Evolutionary conservation across 2,888 invertebrate genomes (phyloP).

Genomic region (Oscheius sp.): DNA sequence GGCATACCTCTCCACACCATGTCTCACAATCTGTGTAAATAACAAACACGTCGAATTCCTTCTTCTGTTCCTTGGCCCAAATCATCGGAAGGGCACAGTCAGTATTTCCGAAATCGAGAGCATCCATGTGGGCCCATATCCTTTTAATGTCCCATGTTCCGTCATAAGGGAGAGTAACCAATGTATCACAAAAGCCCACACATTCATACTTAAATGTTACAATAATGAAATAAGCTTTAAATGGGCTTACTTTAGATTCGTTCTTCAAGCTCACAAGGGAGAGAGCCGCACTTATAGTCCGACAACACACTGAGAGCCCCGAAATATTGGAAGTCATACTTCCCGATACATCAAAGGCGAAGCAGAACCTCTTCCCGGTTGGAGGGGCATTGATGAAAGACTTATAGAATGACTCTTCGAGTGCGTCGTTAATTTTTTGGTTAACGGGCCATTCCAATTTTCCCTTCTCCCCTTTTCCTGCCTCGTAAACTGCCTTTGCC

Average conservation of each 20-base stretch:
- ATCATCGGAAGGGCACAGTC: constrained; percentile 75
- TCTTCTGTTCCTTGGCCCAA: constrained; percentile 78
- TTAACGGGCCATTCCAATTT: constrained; percentile 68
- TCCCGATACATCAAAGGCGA: constrained; percentile 76
- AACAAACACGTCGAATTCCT: constrained; percentile 80
- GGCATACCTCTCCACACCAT: constrained; percentile 71
- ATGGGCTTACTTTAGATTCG: constrained; percentile 52
- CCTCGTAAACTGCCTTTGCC: constrained; percentile 69
- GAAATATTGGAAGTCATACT: constrained; percentile 53
- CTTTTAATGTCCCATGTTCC: constrained; percentile 48
- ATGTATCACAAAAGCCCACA: constrained; percentile 52
- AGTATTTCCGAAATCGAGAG: constrained; percentile 56
- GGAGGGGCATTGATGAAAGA: constrained; percentile 73
- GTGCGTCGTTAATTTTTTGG: constrained; percentile 31
- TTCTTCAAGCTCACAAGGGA: constrained; percentile 69
- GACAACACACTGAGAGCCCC: constrained; percentile 51
- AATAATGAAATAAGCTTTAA: neutral
- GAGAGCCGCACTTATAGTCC: constrained; percentile 68
- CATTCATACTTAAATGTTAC: constrained; percentile 36
- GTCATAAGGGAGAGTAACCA: constrained; percentile 53
- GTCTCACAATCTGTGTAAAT: constrained; percentile 77
- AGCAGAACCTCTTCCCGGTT: constrained; percentile 75
- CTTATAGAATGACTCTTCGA: constrained; percentile 68
- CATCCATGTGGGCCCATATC: constrained; percentile 43
- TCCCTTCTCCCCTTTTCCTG: constrained; percentile 70